Conservation (phyloP, 1,140 invertebrate genomes). For the Drosophila aff. region DNA sequence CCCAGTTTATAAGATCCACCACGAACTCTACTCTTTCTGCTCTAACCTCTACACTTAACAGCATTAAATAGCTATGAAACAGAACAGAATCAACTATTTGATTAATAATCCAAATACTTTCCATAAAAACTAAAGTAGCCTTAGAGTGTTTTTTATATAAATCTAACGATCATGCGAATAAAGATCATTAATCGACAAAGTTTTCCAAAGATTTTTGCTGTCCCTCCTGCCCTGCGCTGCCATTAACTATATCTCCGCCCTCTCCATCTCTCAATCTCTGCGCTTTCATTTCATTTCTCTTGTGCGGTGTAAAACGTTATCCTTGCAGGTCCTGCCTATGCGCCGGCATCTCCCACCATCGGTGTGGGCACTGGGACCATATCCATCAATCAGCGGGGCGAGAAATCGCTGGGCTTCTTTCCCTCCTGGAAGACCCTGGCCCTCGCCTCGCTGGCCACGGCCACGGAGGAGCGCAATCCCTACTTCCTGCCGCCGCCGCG, state of each 20-base stretch:
- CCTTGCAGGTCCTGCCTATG: slow-evolving; percentile 61
- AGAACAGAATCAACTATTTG: neutral
- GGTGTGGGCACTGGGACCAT: slow-evolving; percentile 30
- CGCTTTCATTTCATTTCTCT: neutral
- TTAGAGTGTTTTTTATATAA: slow-evolving; percentile 1
- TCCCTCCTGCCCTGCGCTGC: neutral
- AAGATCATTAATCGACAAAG: neutral
- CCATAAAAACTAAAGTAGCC: neutral
- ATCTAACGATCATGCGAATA: neutral
- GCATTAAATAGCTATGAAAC: neutral
- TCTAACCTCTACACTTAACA: neutral
- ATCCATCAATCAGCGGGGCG: slow-evolving; percentile 56
- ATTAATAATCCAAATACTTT: neutral
- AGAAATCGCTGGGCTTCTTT: slow-evolving; percentile 77
- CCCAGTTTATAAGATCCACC: neutral
- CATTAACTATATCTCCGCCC: neutral
- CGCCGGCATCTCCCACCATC: slow-evolving; percentile 43
- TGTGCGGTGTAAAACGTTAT: slow-evolving; percentile 5
- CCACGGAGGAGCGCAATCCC: slow-evolving; percentile 59
- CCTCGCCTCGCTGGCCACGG: slow-evolving; percentile 70
- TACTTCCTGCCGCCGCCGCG: slow-evolving; percentile 71
- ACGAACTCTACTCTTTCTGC: neutral
- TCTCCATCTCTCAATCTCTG: neutral
- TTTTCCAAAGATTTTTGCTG: neutral
- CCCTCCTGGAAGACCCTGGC: slow-evolving; percentile 81